Conservation (phyloP, 2,113 vertebrate species). For the Albula glossodonta region DNA sequence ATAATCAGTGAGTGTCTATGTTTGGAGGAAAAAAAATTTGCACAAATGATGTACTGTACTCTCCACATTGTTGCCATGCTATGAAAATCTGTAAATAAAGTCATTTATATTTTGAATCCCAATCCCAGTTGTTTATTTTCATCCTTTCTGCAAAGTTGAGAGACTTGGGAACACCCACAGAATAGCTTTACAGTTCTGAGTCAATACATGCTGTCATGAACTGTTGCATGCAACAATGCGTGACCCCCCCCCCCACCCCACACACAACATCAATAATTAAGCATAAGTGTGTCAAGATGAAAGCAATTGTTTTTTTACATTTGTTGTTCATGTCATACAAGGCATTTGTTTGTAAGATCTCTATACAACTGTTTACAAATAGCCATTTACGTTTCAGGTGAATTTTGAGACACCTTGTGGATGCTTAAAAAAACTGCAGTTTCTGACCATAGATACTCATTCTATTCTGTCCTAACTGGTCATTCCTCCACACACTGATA, state of each 20-base stretch:
- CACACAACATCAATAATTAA: not conserved
- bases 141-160: not conserved
- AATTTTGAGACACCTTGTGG: slow-evolving; percentile 17
- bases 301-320: not conserved
- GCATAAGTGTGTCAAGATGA: not conserved
- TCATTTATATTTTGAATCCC: not conserved
- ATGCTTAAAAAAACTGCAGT: not conserved
- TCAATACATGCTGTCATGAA: not conserved
- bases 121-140: not conserved
- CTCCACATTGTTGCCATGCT: not conserved
- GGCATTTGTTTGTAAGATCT: not conserved
- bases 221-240: not conserved
- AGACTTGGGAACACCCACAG: too few species aligned
- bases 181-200: not conserved
- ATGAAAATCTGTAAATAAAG: not conserved
- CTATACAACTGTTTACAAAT: not conserved
- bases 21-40: not conserved
- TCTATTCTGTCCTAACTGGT: not conserved
- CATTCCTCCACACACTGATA: not conserved
- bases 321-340: not conserved
- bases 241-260: too few species aligned
- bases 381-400: not conserved
- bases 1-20: not conserved
- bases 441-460: not conserved
- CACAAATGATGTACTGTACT: not conserved